Conservation (phyloP, 1,140 invertebrate genomes). For the Calephelis virginiensis region DNA sequence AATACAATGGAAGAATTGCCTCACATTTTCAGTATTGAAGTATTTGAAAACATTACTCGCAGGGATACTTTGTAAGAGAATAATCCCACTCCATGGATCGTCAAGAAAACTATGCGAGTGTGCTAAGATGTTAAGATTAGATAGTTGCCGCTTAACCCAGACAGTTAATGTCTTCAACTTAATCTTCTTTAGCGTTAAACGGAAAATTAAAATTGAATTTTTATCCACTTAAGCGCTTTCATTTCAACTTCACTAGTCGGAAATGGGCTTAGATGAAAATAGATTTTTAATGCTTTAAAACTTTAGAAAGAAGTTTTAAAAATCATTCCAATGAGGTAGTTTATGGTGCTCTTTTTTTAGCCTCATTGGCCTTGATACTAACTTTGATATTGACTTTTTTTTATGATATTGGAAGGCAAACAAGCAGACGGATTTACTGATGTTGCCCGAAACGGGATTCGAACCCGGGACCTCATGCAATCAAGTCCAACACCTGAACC, state of each 20-base stretch:
- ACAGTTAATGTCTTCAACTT: slow-evolving; percentile 23
- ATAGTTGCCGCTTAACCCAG: slow-evolving; percentile 14
- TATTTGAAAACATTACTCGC: not conserved
- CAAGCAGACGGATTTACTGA: too few species aligned
- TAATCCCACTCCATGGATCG: slow-evolving; percentile 6
- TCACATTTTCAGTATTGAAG: not conserved
- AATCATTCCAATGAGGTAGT: not conserved
- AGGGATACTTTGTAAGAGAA: slow-evolving; percentile 6
- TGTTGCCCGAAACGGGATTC: too few species aligned
- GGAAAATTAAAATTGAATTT: slow-evolving; percentile 44
- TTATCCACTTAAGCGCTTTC: slow-evolving; percentile 46
- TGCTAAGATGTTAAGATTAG: slow-evolving; percentile 10
- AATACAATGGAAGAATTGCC: too few species aligned
- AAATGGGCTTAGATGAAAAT: slow-evolving; percentile 27
- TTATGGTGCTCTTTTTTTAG: too few species aligned
- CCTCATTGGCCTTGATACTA: too few species aligned
- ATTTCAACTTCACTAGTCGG: slow-evolving; percentile 31
- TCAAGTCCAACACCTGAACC: too few species aligned
- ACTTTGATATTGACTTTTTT: too few species aligned
- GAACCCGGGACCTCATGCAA: too few species aligned
- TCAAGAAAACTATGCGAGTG: slow-evolving; percentile 13
- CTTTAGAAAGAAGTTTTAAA: slow-evolving; percentile 7
- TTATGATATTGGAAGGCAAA: too few species aligned
- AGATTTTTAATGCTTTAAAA: not conserved
- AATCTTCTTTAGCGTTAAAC: slow-evolving; percentile 38